These are phyloP conservation scores for Fragum sueziense DNA, from an alignment of 2,888 invertebrate genomes.

Conservation along the genomic window DNA sequence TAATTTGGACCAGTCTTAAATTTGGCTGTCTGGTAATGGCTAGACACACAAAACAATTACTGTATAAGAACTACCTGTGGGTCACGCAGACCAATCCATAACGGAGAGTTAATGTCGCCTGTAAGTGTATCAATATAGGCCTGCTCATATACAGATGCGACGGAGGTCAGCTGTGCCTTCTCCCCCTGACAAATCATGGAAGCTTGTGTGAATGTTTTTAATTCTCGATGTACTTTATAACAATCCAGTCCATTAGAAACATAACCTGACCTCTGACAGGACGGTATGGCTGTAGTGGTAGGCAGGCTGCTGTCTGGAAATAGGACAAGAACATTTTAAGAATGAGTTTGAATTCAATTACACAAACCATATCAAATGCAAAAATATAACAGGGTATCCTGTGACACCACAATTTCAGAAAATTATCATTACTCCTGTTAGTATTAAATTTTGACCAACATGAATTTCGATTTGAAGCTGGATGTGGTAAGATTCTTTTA, in stretches of 20 bases:
- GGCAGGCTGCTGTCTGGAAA: constrained; percentile 10
- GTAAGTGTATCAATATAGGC: constrained; percentile 48
- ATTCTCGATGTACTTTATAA: constrained; percentile 32
- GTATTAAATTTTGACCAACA: too few relatives aligned
- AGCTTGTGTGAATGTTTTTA: constrained; percentile 60
- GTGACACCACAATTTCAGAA: too few relatives aligned
- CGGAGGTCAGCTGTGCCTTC: constrained; percentile 53
- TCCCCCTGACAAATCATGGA: constrained; percentile 37
- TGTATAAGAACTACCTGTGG: constrained; percentile 20
- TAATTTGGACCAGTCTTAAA: not conserved
- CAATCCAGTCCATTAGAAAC: constrained; percentile 46
- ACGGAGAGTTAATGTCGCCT: constrained; percentile 25
- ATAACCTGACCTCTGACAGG: constrained; percentile 40
- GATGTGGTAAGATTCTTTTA: too few relatives aligned
- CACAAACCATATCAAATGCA: too few relatives aligned
- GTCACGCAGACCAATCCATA: constrained; percentile 57
- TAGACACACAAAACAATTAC: not conserved
- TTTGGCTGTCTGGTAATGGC: not conserved
- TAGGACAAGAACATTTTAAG: not conserved
- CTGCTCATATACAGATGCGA: constrained; percentile 54
- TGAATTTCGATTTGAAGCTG: too few relatives aligned
- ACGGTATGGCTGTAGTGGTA: constrained; percentile 14
- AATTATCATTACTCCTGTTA: too few relatives aligned
- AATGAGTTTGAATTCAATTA: too few relatives aligned
- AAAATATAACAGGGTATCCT: too few relatives aligned